These are phyloP conservation scores for Trichosurus vulpecula DNA, from an alignment of 2,797 vertebrate species.

Conservation along the genomic window DNA sequence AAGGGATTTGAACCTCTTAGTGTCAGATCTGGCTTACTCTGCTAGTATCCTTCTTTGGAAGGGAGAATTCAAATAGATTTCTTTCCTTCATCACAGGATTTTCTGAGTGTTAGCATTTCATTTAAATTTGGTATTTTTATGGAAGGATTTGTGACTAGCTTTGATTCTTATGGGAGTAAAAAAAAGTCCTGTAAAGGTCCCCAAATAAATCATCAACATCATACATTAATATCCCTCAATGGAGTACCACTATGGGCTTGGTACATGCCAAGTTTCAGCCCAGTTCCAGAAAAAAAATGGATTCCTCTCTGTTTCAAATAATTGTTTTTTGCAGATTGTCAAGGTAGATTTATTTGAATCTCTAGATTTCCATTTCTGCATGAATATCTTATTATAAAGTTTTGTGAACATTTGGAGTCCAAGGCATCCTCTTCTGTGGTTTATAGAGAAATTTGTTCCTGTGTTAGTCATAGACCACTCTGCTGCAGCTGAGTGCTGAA, in stretches of 20 bases:
- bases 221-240: conserved; percentile 38
- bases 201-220: conserved; percentile 64
- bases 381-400: conserved; percentile 71
- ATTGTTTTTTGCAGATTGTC: conserved; percentile 71
- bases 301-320: conserved; percentile 47
- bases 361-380: conserved; percentile 78
- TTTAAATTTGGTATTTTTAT: conserved; percentile 57
- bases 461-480: conserved; percentile 70
- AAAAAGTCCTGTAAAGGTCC: conserved; percentile 12
- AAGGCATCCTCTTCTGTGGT: conserved; percentile 63
- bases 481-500: conserved; percentile 62
- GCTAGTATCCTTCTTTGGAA: not conserved
- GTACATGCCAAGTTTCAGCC: conserved; percentile 29
- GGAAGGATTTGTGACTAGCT: conserved; percentile 37
- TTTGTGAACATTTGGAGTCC: conserved; percentile 67
- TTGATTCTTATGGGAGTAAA: conserved; percentile 46
- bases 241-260: not conserved
- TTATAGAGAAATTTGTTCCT: conserved; percentile 73
- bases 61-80: not conserved
- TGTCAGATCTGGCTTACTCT: not conserved
- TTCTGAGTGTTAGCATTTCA: conserved; percentile 54
- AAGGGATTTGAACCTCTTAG: not conserved
- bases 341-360: conserved; percentile 77
- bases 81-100: conserved; percentile 17
- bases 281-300: conserved; percentile 43